Evolutionary conservation across 2,888 invertebrate genomes (phyloP), one percentile per base, ranked within the genome.

Genomic region (Orthosia incerta): DNA sequence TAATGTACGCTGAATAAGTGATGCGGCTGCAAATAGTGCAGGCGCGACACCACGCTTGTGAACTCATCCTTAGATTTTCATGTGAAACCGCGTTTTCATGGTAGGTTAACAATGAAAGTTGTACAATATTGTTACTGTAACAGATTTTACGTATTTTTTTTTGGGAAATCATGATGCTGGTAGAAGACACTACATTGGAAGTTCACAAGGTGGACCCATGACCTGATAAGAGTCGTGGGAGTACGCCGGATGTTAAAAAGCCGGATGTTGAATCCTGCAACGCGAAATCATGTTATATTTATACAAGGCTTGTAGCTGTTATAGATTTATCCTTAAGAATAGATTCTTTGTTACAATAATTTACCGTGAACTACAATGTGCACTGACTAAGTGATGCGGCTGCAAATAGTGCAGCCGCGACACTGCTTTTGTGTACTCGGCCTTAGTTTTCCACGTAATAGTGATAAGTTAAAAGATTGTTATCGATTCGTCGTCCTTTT

Each of bases 1-100:
- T 93, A 93, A 93, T 92, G 90, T 84, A 87, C 80, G 50, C 76
- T 93, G 92, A 93, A 93, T 93, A 91, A 80, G 59, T 80, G 72
- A 80, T 80, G 79, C 12, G 64, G 31, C 82, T 78, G 78, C 79
- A 82, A 80, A 80, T 82, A 80, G 73, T 67, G 78, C 63, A 71
- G 67, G 59, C 63, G 46, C 59, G 60, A 70, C 79, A 71, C 64
- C 63, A 59, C 68, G 50, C 46, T 26, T 82, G 55, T 82, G 63
- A 67, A 56, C 70, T 51, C 71, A 55, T 46, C 67, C 48, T 79
- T 56, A 66, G 74, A 74, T 82, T 81, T 73, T 57, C 46, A 46
- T 55, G 26, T 61, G 23, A 74, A 56, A 9, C 51, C 15, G n/a
- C 7, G 39, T 59, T 31, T 59, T 39, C 39, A 39, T 45, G 59